phyloP scores from a whole-genome alignment of 2,797 vertebrate genomes.

The Acomys russatus region DNA sequence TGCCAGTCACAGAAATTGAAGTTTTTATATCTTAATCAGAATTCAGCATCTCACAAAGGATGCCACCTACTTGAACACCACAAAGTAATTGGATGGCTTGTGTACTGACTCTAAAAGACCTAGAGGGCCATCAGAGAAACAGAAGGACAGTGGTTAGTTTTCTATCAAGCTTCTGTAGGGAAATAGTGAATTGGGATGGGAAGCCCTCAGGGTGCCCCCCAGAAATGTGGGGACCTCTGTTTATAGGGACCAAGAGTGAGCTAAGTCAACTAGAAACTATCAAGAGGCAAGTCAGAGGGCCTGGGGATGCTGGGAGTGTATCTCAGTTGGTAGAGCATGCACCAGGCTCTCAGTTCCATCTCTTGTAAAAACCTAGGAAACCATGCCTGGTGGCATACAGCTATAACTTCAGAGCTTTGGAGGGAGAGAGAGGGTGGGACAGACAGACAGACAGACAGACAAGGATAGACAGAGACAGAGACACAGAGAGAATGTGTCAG shows the following conservation, averaged over 20 bases:
- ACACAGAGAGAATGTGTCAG: no score
- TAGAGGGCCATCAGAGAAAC: neutral
- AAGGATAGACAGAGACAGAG: neutral
- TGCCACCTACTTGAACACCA: neutral
- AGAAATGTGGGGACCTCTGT: neutral
- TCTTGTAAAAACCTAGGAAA: neutral
- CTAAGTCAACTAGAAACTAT: neutral
- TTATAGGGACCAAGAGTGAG: neutral
- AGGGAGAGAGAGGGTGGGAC: neutral
- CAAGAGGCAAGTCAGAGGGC: neutral
- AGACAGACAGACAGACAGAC: neutral
- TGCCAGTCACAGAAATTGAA: no score
- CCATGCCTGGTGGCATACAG: neutral
- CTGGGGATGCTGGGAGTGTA: neutral
- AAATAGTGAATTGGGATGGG: neutral
- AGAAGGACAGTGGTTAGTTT: neutral
- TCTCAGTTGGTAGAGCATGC: neutral
- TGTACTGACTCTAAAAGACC: neutral
- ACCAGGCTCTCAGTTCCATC: neutral
- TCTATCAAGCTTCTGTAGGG: neutral
- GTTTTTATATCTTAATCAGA: neutral
- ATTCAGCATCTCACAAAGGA: neutral
- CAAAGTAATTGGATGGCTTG: neutral
- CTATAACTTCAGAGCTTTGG: neutral
- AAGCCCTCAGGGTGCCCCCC: neutral